phyloP scores from a whole-genome alignment of 1,140 invertebrate species.

The Drosophila suzukii region DNA sequence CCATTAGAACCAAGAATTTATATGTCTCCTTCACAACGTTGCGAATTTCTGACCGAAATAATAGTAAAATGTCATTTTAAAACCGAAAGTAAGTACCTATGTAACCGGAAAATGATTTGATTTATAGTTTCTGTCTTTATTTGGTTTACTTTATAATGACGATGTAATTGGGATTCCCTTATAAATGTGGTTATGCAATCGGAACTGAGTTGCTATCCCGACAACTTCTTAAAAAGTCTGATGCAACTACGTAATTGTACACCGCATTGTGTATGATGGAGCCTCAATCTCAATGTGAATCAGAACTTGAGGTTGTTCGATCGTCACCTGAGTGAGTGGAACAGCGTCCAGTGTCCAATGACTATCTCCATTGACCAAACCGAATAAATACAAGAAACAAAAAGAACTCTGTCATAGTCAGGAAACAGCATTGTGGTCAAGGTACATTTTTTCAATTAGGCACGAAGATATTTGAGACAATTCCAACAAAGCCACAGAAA shows the following conservation, averaged over 20 bases:
- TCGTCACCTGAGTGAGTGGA: slow-evolving; percentile 9
- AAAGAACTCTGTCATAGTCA: slow-evolving; percentile 18
- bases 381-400: slow-evolving; percentile 24
- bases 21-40: too few species aligned
- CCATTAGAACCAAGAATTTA: too few species aligned
- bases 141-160: slow-evolving; percentile 2
- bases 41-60: too few species aligned
- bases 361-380: slow-evolving; percentile 11
- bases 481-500: slow-evolving; percentile 51
- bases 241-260: slow-evolving; percentile 38
- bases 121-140: slow-evolving; percentile 24
- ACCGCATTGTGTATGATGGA: slow-evolving; percentile 14
- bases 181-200: slow-evolving; percentile 49
- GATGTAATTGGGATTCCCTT: slow-evolving; percentile 30
- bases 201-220: slow-evolving; percentile 10
- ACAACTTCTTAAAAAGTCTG: neutral
- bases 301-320: slow-evolving; percentile 4
- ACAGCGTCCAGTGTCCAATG: slow-evolving; percentile 14
- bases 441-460: slow-evolving; percentile 65
- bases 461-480: slow-evolving; percentile 56
- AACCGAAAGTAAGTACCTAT: slow-evolving; percentile 1
- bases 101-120: slow-evolving; percentile 12
- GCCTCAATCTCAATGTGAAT: slow-evolving; percentile 5
- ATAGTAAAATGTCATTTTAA: neutral
- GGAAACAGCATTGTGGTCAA: slow-evolving; percentile 60